Percentiles rank a stretch among this genome's conserved stretches.
Evolutionary conservation across 2,888 invertebrate species (phyloP).

Genomic region (Opisthograptis luteolata): DNA sequence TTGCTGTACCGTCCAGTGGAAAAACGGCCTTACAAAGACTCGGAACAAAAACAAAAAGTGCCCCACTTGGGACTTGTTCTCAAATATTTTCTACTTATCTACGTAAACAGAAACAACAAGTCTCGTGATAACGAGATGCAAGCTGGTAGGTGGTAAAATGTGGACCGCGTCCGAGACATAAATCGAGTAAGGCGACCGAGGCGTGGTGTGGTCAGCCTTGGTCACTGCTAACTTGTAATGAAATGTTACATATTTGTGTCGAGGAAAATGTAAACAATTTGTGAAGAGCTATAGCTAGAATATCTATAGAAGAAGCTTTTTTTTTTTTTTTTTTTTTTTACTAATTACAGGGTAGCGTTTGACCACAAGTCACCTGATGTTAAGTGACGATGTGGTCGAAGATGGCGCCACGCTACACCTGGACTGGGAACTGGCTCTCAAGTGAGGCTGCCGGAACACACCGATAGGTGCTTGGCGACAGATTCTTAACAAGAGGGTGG

Average conservation of each 20-base stretch:
- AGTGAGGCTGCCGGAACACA: too few species aligned
- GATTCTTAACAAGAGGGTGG: too few species aligned
- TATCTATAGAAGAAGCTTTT: not conserved
- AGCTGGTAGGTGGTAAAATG: conserved; percentile 38
- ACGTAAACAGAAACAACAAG: conserved; percentile 19
- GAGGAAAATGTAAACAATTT: conserved; percentile 1
- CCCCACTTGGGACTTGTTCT: conserved; percentile 3
- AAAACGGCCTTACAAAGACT: not conserved
- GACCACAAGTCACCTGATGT: too few species aligned
- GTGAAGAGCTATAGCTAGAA: too few species aligned
- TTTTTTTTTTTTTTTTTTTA: too few species aligned
- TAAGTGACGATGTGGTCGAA: too few species aligned
- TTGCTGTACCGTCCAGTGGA: too few species aligned
- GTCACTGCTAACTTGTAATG: conserved; percentile 26
- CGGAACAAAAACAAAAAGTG: conserved; percentile 1
- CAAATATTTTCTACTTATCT: conserved; percentile 24
- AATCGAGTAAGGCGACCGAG: conserved; percentile 52
- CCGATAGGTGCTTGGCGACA: too few species aligned
- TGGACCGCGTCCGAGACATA: conserved; percentile 42
- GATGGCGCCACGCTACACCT: too few species aligned
- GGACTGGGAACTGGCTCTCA: too few species aligned
- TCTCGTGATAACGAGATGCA: conserved; percentile 26
- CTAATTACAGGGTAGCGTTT: too few species aligned
- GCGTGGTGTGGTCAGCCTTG: conserved; percentile 65
- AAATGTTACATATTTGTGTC: conserved; percentile 22